Conservation (phyloP, 2,888 invertebrate genomes). For the Germaria angustata region DNA sequence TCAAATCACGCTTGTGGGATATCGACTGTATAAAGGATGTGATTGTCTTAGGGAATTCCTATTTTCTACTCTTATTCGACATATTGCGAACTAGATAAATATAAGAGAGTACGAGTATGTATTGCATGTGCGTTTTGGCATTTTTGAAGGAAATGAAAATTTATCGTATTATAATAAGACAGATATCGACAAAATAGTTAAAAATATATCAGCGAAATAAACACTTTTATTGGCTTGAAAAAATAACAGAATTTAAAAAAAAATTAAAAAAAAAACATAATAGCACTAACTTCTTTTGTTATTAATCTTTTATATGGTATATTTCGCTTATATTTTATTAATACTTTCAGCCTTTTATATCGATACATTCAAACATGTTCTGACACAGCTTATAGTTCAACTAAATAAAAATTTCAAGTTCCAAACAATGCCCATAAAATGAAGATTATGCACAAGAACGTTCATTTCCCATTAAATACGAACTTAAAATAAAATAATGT, state of each 20-base stretch:
- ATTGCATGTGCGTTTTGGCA: not conserved
- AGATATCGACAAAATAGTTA: not conserved
- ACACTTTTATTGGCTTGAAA: not conserved
- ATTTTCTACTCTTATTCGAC: not conserved
- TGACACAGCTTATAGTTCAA: too few species aligned
- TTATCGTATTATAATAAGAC: conserved; percentile 50
- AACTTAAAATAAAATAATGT: too few species aligned
- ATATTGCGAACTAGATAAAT: not conserved
- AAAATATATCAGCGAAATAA: not conserved
- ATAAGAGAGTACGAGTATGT: not conserved
- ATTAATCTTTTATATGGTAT: too few species aligned
- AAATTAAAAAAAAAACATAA: too few species aligned
- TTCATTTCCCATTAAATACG: too few species aligned
- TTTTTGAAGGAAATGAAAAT: conserved; percentile 47
- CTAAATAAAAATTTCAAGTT: too few species aligned
- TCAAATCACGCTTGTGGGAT: conserved; percentile 68
- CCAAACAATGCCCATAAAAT: too few species aligned
- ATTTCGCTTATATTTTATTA: too few species aligned
- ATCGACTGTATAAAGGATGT: conserved; percentile 56
- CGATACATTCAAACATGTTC: too few species aligned
- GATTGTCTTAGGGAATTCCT: conserved; percentile 40
- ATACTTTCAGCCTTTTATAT: too few species aligned
- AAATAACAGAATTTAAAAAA: not conserved
- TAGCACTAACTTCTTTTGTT: too few species aligned
- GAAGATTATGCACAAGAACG: too few species aligned